A percentile compares a stretch with the other conserved stretches of the same genome.
Conservation (phyloP, 2,888 invertebrate species). For the Drosophila eohydei region DNA sequence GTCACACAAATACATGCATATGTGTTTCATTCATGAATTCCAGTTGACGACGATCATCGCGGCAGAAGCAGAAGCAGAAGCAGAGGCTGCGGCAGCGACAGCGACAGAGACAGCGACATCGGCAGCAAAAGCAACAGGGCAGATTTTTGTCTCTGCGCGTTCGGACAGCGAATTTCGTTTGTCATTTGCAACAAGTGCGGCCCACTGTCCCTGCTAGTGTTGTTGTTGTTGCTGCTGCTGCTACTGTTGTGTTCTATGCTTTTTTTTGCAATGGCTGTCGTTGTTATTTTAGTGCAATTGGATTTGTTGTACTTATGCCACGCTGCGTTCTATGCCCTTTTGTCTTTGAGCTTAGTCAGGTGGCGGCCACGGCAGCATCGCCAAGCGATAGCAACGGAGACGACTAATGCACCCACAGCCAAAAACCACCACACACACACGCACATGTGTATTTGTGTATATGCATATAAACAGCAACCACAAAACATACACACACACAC, state of each 20-base stretch:
- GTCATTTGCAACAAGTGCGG: conserved; percentile 77
- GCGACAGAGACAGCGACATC: conserved; percentile 6
- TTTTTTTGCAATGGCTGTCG: conserved; percentile 32
- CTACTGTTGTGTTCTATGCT: conserved; percentile 28
- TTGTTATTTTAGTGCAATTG: conserved; percentile 34
- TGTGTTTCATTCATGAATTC: conserved; percentile 78
- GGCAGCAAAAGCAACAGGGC: conserved; percentile 25
- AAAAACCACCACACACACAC: conserved; percentile 32
- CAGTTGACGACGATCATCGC: conserved; percentile 63
- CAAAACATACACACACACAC: neutral
- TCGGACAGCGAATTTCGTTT: conserved; percentile 64
- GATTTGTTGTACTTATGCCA: conserved; percentile 33
- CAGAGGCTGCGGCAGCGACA: conserved; percentile 2
- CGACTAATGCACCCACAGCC: conserved; percentile 67
- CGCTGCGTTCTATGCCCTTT: conserved; percentile 58
- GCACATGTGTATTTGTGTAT: neutral
- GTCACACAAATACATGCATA: conserved; percentile 56
- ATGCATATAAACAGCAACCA: conserved; percentile 20
- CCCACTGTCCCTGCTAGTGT: conserved; percentile 33
- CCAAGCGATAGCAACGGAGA: conserved; percentile 36
- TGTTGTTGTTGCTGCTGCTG: conserved; percentile 37
- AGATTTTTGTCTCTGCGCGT: conserved; percentile 44
- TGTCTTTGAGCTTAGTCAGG: conserved; percentile 58
- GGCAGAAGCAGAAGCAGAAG: conserved; percentile 17
- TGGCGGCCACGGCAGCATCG: conserved; percentile 23